Evolutionary conservation across 1,140 invertebrate species (phyloP), one percentile per base, ranked within the genome.

Genomic region (Rhyzopertha dominica): DNA sequence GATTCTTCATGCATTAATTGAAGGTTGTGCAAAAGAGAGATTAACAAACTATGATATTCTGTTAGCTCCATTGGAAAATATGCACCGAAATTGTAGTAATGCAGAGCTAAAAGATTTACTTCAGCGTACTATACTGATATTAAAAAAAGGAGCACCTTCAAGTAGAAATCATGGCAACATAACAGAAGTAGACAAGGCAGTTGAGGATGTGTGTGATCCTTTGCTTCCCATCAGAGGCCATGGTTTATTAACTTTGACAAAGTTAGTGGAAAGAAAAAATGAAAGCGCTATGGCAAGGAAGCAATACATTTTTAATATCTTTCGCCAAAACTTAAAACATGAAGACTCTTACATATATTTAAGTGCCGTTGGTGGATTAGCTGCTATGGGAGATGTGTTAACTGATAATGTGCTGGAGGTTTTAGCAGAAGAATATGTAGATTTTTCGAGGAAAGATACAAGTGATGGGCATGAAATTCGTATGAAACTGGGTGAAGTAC

Each of bases 291-390:
- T 81, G 23, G 69, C 76, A 1, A 81, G 82, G 51, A 81, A 81
- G 56, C 73, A 82, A 42, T 71, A 78, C 49, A 47, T 91, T 16
- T 69, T 89, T 24, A 78, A 78, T 57, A 66, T 90, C 7, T 82
- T 89, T 60, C 74, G 82, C 80, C 78, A 84, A 65, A 82, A 84
- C 70, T 62, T 94, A 0, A 80, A 78, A 57, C 74, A 91, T 56
- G 65, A 80, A 20, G 90, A 95, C 65, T 87, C 88, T 0, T 93
- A 88, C 63, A 70, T 93, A 36, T 93, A 93, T 68, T 65, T 93
- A 32, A 72, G 79, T 30, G 80, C 88, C 8, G 80, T 92, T 13
- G 82, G 85, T 59, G 85, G 84, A 10, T 65, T 93, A 31, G 78
- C 82, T 20, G 66, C 79, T 12, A 62, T 92, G 28, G 78, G 76